These are phyloP conservation scores for Disparrhopalites patrizii DNA, from an alignment of 2,888 invertebrate species.

Conservation along the genomic window DNA sequence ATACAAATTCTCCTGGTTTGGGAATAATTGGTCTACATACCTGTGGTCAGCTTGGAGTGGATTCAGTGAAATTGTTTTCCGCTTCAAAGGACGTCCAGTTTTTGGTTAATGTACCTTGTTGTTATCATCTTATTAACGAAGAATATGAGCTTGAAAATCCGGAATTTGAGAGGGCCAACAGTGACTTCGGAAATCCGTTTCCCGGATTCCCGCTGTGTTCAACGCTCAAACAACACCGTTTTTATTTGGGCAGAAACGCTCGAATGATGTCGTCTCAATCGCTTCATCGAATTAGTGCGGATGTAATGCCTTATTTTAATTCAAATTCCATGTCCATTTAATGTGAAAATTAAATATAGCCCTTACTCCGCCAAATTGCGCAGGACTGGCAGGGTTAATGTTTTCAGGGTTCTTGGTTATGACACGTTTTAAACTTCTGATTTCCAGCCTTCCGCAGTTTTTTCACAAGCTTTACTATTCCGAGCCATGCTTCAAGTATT, in stretches of 20 bases:
- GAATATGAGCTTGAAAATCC: constrained; percentile 50
- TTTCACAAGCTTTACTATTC: constrained; percentile 60
- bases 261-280: constrained; percentile 83
- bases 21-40: constrained; percentile 73
- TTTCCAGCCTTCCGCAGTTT: not conserved
- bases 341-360: not conserved
- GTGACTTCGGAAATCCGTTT: constrained; percentile 49
- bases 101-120: constrained; percentile 81
- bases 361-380: not conserved
- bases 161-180: not conserved
- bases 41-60: constrained; percentile 77
- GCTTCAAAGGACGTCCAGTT: constrained; percentile 57
- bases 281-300: constrained; percentile 62
- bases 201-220: constrained; percentile 67
- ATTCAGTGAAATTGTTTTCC: constrained; percentile 66
- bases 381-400: not conserved
- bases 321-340: too few relatives aligned
- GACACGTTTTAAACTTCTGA: constrained; percentile 2
- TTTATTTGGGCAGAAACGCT: constrained; percentile 66
- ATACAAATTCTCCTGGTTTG: constrained; percentile 48
- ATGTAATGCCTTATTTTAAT: too few relatives aligned
- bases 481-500: constrained; percentile 66
- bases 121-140: constrained; percentile 77
- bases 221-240: constrained; percentile 56
- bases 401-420: constrained; percentile 1